A percentile compares a stretch with the other conserved stretches of the same genome.
Conservation (phyloP, 2,113 vertebrate genomes). For the Anarhynchus alexandrinus region DNA sequence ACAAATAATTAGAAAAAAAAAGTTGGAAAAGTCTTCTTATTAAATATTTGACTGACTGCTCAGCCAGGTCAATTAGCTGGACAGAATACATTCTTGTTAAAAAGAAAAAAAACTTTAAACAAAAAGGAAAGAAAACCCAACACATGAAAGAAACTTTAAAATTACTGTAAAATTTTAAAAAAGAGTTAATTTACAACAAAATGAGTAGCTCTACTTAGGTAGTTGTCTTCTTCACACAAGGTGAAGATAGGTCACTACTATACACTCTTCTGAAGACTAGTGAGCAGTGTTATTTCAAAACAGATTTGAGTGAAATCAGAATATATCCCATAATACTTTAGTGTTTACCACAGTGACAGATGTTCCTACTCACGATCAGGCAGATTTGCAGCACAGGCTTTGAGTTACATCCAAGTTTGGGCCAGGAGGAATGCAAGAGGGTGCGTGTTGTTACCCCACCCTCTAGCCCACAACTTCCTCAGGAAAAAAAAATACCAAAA, state of each 20-base stretch:
- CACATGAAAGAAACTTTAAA: not conserved
- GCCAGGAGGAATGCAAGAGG: not conserved
- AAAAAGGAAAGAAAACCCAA: not conserved
- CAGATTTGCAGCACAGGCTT: not conserved
- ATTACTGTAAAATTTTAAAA: not conserved
- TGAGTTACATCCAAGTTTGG: not conserved
- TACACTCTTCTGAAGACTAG: not conserved
- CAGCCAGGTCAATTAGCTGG: not conserved
- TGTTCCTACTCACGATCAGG: not conserved
- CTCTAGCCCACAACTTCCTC: conserved; percentile 21
- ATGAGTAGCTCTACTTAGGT: not conserved
- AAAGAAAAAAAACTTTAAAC: not conserved
- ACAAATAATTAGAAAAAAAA: not conserved
- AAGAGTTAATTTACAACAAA: not conserved
- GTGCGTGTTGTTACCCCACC: not conserved
- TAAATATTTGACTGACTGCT: not conserved
- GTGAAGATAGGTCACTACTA: not conserved
- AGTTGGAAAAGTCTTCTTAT: not conserved
- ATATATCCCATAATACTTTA: not conserved
- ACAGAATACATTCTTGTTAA: not conserved
- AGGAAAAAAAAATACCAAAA: not conserved
- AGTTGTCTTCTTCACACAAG: not conserved
- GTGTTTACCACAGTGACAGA: not conserved
- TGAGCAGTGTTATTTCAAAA: not conserved
- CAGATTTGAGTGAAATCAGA: not conserved